These are phyloP conservation scores for Chalcis sispes DNA, from an alignment of 2,888 invertebrate genomes.

Conservation along the genomic window DNA sequence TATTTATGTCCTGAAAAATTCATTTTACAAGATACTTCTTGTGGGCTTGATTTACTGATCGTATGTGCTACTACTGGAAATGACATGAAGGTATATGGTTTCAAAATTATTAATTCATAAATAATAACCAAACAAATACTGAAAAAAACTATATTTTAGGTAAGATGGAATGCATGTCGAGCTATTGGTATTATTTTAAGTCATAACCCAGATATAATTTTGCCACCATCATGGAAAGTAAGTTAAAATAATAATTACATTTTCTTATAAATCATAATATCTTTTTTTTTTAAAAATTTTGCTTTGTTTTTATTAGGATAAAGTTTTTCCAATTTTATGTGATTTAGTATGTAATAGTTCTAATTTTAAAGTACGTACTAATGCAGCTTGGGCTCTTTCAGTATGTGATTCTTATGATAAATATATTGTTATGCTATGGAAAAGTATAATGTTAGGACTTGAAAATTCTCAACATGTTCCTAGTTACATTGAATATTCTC, in stretches of 20 bases:
- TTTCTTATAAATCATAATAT: conserved; percentile 57
- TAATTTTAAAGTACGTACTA: conserved; percentile 94
- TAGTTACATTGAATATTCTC: conserved; percentile 90
- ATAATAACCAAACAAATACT: neutral
- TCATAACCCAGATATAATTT: conserved; percentile 74
- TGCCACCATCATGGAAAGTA: conserved; percentile 75
- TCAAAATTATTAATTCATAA: conserved; percentile 5
- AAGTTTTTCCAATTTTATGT: conserved; percentile 82
- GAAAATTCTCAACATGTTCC: conserved; percentile 87
- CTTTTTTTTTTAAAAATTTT: conserved; percentile 23
- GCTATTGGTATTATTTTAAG: conserved; percentile 88
- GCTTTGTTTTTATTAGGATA: conserved; percentile 75
- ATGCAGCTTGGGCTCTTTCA: conserved; percentile 87
- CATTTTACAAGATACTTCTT: conserved; percentile 78
- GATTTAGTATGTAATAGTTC: conserved; percentile 84
- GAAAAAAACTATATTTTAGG: conserved; percentile 69
- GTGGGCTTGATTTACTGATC: conserved; percentile 83
- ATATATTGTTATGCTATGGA: conserved; percentile 82
- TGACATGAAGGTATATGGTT: conserved; percentile 84
- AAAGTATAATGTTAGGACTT: conserved; percentile 83
- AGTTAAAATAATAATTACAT: conserved; percentile 59
- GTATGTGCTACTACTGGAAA: conserved; percentile 83
- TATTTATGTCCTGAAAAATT: conserved; percentile 78
- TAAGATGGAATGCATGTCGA: conserved; percentile 95
- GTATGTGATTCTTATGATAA: conserved; percentile 81